A percentile compares a stretch with the other conserved stretches of the same genome.
Conservation (phyloP, 2,888 invertebrate genomes). For the Beris chalybata region DNA sequence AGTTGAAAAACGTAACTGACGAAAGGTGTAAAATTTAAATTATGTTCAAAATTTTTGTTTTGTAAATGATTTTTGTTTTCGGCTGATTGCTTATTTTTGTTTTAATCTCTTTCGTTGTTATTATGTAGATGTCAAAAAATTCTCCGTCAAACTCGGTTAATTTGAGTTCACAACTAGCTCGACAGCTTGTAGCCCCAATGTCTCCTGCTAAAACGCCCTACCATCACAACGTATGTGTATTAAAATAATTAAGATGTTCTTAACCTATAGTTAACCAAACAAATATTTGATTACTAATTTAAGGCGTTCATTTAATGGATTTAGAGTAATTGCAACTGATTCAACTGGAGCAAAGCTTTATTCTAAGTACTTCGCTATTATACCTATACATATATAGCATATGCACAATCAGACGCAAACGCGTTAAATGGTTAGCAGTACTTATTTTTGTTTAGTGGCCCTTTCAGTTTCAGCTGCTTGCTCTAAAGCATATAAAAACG, state of each 20-base stretch:
- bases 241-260: slow-evolving; percentile 6
- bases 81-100: slow-evolving; percentile 2
- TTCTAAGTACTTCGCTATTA: no score
- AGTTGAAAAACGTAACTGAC: neutral
- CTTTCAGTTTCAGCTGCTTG: neutral
- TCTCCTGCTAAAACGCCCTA: slow-evolving; percentile 58
- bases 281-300: no score
- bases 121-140: slow-evolving; percentile 41
- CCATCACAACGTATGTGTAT: slow-evolving; percentile 51
- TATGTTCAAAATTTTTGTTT: slow-evolving; percentile 6
- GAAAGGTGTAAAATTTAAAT: neutral
- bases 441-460: neutral
- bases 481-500: no score
- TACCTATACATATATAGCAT: no score
- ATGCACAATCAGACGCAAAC: no score
- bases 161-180: slow-evolving; percentile 64
- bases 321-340: no score
- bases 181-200: slow-evolving; percentile 64
- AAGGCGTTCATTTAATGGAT: no score
- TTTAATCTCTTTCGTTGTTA: slow-evolving; percentile 34
- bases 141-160: slow-evolving; percentile 50
- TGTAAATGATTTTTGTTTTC: slow-evolving; percentile 2
- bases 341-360: no score
- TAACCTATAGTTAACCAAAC: neutral
- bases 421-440: neutral